Base-by-base conservation (phyloP, 2,888 invertebrate genomes). In the Helleia helle region DNA sequence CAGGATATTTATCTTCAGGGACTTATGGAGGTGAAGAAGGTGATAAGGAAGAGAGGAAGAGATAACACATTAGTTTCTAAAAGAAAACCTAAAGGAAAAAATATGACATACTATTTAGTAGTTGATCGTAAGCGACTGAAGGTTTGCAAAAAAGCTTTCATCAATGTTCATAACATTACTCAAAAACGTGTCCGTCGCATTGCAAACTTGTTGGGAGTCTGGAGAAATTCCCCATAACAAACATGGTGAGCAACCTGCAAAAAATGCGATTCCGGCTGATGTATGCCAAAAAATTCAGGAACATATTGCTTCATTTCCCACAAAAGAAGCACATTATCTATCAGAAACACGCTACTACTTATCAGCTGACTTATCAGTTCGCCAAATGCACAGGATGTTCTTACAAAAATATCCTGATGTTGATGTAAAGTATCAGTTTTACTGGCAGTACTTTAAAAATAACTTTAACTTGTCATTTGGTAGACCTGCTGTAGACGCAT, bases 401-500 rank as follows among this genome's bases (percentile, higher is more conserved):
- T 11, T 13, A 9, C 18, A 36, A 22, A 36, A 22, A 9, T 12
- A 22, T 13, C 36, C 24, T 12, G 36, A 36, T 5, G 11, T 24
- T 18, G 22, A 36, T 12, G 43, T 46, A 4, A 43, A 38, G 17
- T 47, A 47, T 27, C 42, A 44, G 15, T 40, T 47, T 39, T 47
- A 47, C 24, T 44, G 43, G 42, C 18, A 44, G 14, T 44, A 40
- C 27, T 47, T 47, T 38, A 44, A 27, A 29, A 36, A 9, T 12
- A 43, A 47, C 38, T 47, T 47, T 31, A 43, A 37, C 36, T 40
- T 44, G 37, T 40, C 43, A 12, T 47, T 47, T 43, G 46, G 46
- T 22, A 38, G 36, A 12, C 46, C 43, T 22, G 26, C 38, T 22
- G 39, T 43, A 14, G 41, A 43, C 41, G 38, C 43, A n/a, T 43